Percentiles rank a stretch among this genome's conserved stretches.
Conservation (phyloP, 2,888 invertebrate genomes). For the Hoplodrina ambigua region DNA sequence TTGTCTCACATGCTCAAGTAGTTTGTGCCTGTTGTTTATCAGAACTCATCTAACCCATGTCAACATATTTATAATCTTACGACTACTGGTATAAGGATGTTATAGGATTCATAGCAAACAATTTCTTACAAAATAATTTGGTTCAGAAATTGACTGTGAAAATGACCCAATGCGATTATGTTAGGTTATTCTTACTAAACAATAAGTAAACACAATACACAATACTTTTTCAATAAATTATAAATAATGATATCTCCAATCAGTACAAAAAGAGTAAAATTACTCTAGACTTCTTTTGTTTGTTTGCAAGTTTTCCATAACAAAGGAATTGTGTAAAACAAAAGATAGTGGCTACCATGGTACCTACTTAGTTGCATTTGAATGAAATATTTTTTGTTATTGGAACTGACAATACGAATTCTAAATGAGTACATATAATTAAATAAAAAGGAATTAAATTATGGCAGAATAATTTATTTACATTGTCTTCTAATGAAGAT, state of each 20-base stretch:
- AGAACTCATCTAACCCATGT: background rate
- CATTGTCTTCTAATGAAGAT: too few species aligned
- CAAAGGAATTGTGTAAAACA: slow-evolving; percentile 22
- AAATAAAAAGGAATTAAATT: slow-evolving; percentile 1
- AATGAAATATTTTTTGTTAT: background rate
- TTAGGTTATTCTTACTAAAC: background rate
- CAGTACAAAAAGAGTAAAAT: background rate
- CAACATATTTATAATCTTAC: background rate
- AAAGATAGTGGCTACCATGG: background rate
- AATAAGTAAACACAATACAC: too few species aligned
- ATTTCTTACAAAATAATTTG: background rate
- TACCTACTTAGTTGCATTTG: background rate
- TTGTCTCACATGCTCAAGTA: background rate
- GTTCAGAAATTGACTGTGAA: background rate
- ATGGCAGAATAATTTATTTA: background rate
- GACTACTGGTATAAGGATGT: background rate
- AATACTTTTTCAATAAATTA: background rate
- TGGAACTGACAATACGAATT: background rate
- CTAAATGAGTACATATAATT: background rate
- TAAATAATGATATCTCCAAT: background rate
- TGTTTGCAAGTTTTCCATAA: slow-evolving; percentile 1
- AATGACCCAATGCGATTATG: background rate
- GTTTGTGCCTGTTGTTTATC: background rate
- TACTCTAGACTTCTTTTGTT: slow-evolving; percentile 6
- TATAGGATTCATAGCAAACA: background rate